Conservation (phyloP, 2,797 vertebrate genomes). For the Euthynnus affinis region DNA sequence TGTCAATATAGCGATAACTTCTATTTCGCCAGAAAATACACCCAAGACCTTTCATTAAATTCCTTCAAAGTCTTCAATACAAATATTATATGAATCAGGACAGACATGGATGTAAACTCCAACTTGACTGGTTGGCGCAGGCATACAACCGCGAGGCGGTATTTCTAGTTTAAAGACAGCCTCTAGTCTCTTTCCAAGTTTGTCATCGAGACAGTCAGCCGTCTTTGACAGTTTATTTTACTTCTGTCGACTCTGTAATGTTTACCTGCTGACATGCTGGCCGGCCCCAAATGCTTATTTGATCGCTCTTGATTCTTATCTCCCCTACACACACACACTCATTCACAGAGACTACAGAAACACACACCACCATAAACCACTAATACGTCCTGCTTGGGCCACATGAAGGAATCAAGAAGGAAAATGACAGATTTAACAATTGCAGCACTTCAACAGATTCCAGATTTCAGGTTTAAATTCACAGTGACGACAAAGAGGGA, state of each 20-base stretch:
- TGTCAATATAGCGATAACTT: too few species aligned
- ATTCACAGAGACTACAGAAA: constrained; percentile 60
- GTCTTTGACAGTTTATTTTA: constrained; percentile 67
- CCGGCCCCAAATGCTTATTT: constrained; percentile 51
- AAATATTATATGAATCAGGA: too few species aligned
- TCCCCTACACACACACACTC: background rate
- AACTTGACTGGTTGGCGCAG: too few species aligned
- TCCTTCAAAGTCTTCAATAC: too few species aligned
- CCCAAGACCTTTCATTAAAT: too few species aligned
- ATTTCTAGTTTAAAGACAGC: background rate
- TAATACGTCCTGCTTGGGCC: constrained; percentile 50
- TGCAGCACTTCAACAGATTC: constrained; percentile 50
- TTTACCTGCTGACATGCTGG: constrained; percentile 62
- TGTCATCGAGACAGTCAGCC: constrained; percentile 43
- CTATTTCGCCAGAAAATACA: too few species aligned
- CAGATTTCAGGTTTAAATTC: constrained; percentile 26
- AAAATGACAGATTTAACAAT: constrained; percentile 55
- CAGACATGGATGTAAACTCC: too few species aligned
- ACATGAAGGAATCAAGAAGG: constrained; percentile 41
- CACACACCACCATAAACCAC: constrained; percentile 52
- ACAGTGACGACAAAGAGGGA: constrained; percentile 32
- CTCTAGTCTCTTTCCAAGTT: constrained; percentile 43
- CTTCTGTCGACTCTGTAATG: constrained; percentile 39
- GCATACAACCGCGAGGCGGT: too few species aligned
- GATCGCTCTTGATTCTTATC: constrained; percentile 68